Conservation (phyloP, 2,888 invertebrate species). For the Latheticus oryzae region DNA sequence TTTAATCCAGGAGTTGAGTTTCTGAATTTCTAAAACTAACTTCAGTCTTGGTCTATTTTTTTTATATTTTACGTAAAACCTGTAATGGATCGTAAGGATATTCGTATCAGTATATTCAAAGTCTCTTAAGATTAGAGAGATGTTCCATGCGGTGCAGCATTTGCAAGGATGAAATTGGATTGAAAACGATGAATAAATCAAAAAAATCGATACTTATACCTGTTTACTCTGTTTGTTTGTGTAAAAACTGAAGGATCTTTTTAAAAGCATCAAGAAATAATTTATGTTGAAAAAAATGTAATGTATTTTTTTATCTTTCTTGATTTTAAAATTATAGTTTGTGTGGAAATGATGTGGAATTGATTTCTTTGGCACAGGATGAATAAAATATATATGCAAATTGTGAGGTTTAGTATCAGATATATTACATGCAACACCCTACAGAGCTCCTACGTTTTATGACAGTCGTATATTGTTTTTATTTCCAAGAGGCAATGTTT, state of each 20-base stretch:
- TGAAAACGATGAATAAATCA: constrained; percentile 1
- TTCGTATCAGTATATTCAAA: background rate
- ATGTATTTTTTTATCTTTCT: too few relatives aligned
- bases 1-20: too few relatives aligned
- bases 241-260: too few relatives aligned
- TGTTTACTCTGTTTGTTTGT: too few relatives aligned
- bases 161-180: constrained; percentile 2
- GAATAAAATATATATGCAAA: constrained; percentile 43
- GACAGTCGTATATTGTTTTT: constrained; percentile 42
- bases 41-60: background rate
- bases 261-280: too few relatives aligned
- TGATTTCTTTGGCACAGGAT: constrained; percentile 36
- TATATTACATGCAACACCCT: constrained; percentile 42
- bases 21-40: background rate
- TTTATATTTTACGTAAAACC: background rate
- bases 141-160: background rate
- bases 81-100: background rate
- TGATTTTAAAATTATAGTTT: constrained; percentile 27
- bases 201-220: constrained; percentile 4
- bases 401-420: constrained; percentile 38
- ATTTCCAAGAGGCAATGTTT: constrained; percentile 37
- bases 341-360: constrained; percentile 33
- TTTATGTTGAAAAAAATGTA: too few relatives aligned
- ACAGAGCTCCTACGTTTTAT: constrained; percentile 36
- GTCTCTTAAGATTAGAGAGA: constrained; percentile 1